These are phyloP conservation scores for Natator depressus DNA, from an alignment of 2,113 vertebrate genomes.

Conservation along the genomic window DNA sequence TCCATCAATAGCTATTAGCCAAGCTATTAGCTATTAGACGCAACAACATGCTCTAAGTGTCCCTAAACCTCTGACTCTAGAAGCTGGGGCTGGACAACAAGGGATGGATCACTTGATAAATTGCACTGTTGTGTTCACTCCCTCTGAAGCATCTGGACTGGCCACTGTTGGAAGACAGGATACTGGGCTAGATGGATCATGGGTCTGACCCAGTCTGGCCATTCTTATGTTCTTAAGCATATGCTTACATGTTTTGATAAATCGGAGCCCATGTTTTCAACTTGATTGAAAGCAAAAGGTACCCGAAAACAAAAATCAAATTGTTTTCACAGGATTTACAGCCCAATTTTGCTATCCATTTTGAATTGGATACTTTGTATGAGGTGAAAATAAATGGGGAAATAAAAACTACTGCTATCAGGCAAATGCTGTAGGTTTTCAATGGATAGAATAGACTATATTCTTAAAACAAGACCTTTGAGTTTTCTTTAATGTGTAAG, in stretches of 20 bases:
- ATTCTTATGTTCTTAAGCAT: background rate
- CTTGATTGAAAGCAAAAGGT: conserved; percentile 15
- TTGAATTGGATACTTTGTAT: background rate
- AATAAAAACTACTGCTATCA: background rate
- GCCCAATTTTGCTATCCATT: background rate
- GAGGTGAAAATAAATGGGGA: conserved; percentile 45
- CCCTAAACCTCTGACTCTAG: background rate
- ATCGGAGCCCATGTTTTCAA: background rate
- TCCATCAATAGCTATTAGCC: background rate
- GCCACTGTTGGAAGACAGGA: background rate
- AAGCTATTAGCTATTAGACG: no score
- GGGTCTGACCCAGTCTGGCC: background rate
- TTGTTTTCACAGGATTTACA: conserved; percentile 35
- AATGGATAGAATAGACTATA: conserved; percentile 22
- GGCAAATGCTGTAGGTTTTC: conserved; percentile 40
- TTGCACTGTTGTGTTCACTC: background rate
- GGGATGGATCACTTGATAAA: background rate
- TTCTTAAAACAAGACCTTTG: background rate
- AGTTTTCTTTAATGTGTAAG: conserved; percentile 22
- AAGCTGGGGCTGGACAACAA: background rate
- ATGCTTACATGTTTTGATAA: conserved; percentile 26
- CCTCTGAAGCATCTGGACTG: background rate
- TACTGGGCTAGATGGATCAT: background rate
- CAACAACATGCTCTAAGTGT: background rate
- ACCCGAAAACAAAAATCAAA: conserved; percentile 17